These are phyloP conservation scores for Hyperoodon ampullatus DNA, from an alignment of 2,113 vertebrate genomes.

Conservation along the genomic window DNA sequence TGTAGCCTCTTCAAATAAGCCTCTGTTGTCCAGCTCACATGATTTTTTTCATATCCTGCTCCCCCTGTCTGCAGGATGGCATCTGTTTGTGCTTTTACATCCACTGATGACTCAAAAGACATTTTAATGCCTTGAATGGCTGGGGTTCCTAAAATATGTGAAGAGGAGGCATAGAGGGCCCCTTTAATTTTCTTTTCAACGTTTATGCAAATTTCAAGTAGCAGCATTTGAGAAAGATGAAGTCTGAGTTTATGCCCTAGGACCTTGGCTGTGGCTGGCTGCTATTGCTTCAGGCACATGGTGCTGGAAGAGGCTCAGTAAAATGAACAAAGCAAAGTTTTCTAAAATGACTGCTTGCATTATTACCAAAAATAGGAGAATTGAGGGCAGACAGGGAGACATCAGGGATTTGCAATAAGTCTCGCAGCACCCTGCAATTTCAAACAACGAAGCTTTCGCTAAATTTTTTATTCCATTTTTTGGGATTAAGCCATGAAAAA, in stretches of 20 bases:
- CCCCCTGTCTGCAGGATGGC: background rate
- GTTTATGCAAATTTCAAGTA: conserved; percentile 72
- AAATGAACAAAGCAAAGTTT: conserved; percentile 53
- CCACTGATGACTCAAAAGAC: background rate
- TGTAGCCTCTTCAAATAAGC: conserved; percentile 68
- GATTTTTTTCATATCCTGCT: conserved; percentile 8
- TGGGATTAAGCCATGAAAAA: conserved; percentile 44
- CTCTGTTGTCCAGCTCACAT: conserved; percentile 51
- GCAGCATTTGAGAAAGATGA: conserved; percentile 23
- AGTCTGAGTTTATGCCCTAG: conserved; percentile 46
- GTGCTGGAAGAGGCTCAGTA: background rate
- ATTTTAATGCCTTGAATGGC: background rate
- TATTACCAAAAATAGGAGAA: conserved; percentile 70
- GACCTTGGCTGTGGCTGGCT: background rate
- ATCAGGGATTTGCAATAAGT: conserved; percentile 67
- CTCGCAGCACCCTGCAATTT: conserved; percentile 62
- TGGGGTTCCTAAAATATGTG: conserved; percentile 16
- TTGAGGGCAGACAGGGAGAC: conserved; percentile 52
- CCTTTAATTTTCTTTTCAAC: conserved; percentile 25
- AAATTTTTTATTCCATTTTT: conserved; percentile 50
- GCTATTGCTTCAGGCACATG: conserved; percentile 47
- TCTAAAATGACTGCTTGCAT: conserved; percentile 67
- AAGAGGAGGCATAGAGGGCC: background rate
- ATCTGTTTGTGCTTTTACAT: background rate
- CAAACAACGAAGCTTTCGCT: conserved; percentile 70